These are phyloP conservation scores for Cynocephalus volans DNA, from an alignment of 2,113 vertebrate genomes.

Conservation along the genomic window DNA sequence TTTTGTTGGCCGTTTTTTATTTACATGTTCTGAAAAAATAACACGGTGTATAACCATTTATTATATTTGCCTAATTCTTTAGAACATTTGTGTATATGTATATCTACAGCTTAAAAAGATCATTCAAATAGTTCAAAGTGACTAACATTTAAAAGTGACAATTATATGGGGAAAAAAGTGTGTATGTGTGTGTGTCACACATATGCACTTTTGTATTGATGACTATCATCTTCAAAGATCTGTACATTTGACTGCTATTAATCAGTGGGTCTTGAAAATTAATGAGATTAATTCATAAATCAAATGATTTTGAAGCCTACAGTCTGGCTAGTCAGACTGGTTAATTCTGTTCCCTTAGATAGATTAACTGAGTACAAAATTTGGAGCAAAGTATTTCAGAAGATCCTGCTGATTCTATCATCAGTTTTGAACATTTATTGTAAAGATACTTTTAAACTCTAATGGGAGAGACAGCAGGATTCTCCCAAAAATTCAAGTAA, in stretches of 20 bases:
- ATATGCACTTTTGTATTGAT: conserved; percentile 8
- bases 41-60: background rate
- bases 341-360: conserved; percentile 42
- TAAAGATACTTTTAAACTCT: conserved; percentile 54
- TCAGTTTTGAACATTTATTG: conserved; percentile 34
- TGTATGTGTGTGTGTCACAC: background rate
- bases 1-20: background rate
- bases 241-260: conserved; percentile 33
- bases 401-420: background rate
- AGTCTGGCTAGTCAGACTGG: background rate
- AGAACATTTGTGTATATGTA: background rate
- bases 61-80: background rate
- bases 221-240: conserved; percentile 22
- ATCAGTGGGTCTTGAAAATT: conserved; percentile 68
- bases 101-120: conserved; percentile 16
- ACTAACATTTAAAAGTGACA: background rate
- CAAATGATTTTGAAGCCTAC: conserved; percentile 45
- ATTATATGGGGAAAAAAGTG: background rate
- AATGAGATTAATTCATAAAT: conserved; percentile 75
- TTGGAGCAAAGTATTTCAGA: background rate
- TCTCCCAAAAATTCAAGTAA: conserved; percentile 50
- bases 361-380: conserved; percentile 45
- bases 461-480: conserved; percentile 53
- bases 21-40: background rate
- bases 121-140: background rate